These are phyloP conservation scores for Amia ocellicauda DNA, from an alignment of 2,113 vertebrate species.

Conservation along the genomic window DNA sequence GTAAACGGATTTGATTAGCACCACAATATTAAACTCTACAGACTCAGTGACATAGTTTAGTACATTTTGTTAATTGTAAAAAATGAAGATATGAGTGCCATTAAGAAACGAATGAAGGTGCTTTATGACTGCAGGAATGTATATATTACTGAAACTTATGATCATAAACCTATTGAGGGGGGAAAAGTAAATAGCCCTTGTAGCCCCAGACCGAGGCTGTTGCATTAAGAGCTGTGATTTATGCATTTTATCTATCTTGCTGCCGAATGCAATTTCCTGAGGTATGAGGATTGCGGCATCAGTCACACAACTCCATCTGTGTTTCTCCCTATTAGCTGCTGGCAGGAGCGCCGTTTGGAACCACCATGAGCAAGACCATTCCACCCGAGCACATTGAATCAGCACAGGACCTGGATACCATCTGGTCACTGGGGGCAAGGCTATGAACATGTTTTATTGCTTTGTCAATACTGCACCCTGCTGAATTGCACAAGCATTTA, in stretches of 20 bases:
- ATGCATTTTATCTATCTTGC: slow-evolving; percentile 31
- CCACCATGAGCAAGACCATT: slow-evolving; percentile 86
- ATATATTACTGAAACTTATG: neutral
- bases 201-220: neutral
- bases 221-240: slow-evolving; percentile 39
- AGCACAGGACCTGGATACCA: slow-evolving; percentile 94
- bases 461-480: fast-evolving
- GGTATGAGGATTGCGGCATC: slow-evolving; percentile 28
- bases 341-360: slow-evolving; percentile 87
- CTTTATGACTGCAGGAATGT: neutral
- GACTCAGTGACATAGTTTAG: too few species aligned
- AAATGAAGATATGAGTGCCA: neutral
- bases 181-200: neutral
- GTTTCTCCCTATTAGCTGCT: slow-evolving; percentile 69
- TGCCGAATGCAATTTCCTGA: slow-evolving; percentile 46
- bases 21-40: too few species aligned
- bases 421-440: slow-evolving; percentile 97
- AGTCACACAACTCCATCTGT: slow-evolving; percentile 16
- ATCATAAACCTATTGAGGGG: neutral
- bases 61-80: too few species aligned
- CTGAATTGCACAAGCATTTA: neutral
- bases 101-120: neutral
- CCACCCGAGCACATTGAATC: slow-evolving; percentile 75
- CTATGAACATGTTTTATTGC: slow-evolving; percentile 19
- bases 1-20: too few species aligned